phyloP scores from a whole-genome alignment of 2,113 vertebrate genomes.

The Neogale vison region DNA sequence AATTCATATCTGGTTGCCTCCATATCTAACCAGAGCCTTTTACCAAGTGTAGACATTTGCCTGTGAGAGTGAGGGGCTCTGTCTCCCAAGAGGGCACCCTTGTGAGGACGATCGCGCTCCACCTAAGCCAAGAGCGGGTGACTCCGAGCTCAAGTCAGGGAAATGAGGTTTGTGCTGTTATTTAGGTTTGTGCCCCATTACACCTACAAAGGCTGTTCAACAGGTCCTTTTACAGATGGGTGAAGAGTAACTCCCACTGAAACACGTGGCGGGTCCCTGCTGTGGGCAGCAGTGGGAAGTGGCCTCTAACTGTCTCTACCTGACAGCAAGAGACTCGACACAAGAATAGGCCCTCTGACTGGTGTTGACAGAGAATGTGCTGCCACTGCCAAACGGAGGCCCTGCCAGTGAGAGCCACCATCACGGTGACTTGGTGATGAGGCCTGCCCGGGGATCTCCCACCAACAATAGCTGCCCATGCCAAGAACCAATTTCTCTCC shows the following conservation, averaged over 20 bases:
- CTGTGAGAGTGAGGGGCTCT: accelerated
- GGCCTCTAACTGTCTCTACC: background rate
- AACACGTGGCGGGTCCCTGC: too few species aligned
- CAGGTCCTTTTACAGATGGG: background rate
- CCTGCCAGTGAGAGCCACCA: background rate
- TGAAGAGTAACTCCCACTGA: background rate
- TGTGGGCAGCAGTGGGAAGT: background rate
- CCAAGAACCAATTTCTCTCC: background rate
- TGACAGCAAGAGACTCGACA: background rate
- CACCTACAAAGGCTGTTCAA: background rate
- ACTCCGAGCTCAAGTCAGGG: background rate
- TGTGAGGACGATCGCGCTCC: background rate
- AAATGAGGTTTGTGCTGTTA: too few species aligned
- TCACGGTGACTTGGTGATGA: background rate
- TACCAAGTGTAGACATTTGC: background rate
- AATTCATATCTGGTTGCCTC: background rate
- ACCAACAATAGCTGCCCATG: background rate
- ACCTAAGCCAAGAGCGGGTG: background rate
- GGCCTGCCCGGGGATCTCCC: background rate
- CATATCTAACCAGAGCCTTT: background rate
- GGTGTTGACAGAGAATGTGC: background rate
- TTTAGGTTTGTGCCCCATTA: background rate
- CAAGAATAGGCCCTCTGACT: background rate
- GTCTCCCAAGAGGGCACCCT: too few species aligned
- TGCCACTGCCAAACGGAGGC: background rate